Percentiles rank a stretch among this genome's conserved stretches.
Conservation (phyloP, 2,113 vertebrate genomes). For the Upupa epops region DNA sequence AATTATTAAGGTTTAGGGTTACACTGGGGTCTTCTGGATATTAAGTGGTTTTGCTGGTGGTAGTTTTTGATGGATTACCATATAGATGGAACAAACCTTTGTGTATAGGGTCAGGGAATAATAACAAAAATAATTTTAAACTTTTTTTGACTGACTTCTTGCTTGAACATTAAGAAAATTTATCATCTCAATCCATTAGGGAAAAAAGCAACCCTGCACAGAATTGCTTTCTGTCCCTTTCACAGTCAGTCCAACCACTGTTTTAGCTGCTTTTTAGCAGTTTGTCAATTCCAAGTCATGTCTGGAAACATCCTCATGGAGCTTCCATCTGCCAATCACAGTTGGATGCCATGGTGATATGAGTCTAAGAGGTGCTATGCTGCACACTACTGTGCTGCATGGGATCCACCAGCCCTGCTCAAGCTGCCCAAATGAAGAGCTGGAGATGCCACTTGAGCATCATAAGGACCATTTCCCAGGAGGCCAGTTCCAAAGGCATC, state of each 20-base stretch:
- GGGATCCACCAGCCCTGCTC: background rate
- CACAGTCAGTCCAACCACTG: background rate
- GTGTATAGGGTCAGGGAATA: background rate
- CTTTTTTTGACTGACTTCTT: background rate
- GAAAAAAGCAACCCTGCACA: background rate
- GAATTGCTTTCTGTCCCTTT: background rate
- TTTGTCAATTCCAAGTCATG: background rate
- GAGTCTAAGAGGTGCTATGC: background rate
- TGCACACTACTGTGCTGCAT: background rate
- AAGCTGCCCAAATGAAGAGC: background rate
- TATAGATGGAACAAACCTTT: background rate
- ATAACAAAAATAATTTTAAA: background rate
- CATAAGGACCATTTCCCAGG: background rate
- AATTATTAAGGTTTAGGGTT: background rate
- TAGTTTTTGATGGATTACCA: background rate
- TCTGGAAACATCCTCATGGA: background rate
- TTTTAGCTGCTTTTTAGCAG: background rate
- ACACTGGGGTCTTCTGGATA: background rate
- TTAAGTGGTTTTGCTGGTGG: background rate
- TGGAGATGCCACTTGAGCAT: background rate
- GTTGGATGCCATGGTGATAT: background rate
- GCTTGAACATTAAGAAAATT: background rate
- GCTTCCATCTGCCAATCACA: accelerated
- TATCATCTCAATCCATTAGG: background rate
- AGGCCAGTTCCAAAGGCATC: background rate